A percentile compares a stretch with the other conserved stretches of the same genome.
These are phyloP conservation scores for Pipra filicauda DNA, from an alignment of 2,113 vertebrate genomes.

Conservation along the genomic window DNA sequence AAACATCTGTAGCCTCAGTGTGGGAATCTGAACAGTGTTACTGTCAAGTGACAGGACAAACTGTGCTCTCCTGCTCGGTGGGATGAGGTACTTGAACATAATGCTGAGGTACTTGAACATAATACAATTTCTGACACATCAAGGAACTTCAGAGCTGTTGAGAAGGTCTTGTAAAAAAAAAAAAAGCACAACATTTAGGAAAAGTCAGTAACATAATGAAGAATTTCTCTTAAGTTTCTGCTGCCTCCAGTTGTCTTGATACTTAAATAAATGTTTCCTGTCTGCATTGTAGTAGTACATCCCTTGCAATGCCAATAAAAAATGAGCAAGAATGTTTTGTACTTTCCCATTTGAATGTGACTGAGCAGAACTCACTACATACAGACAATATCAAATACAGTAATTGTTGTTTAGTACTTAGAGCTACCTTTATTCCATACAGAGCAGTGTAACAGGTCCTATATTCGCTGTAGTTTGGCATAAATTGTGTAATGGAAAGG, in stretches of 20 bases:
- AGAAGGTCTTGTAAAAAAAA: not conserved
- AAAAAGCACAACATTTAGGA: not conserved
- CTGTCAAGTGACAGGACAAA: not conserved
- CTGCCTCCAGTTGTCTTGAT: not conserved
- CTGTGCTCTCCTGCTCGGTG: not conserved
- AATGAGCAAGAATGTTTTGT: not conserved
- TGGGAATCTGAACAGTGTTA: conserved; percentile 42
- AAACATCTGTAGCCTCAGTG: conserved; percentile 68
- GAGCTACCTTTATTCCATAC: not conserved
- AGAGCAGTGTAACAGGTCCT: not conserved
- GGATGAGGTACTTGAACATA: not conserved
- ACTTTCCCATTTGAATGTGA: not conserved
- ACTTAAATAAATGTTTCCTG: not conserved
- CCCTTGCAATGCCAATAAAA: not conserved
- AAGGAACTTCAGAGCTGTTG: not conserved
- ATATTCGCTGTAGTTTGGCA: not conserved
- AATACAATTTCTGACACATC: not conserved
- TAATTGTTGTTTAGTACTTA: not conserved
- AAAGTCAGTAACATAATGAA: not conserved
- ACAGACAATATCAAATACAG: not conserved
- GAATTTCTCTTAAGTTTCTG: not conserved
- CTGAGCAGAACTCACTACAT: not conserved
- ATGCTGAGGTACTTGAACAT: not conserved
- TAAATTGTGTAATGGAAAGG: not conserved
- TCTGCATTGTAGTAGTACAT: not conserved